These are phyloP conservation scores for Nerophis ophidion DNA, from an alignment of 2,113 vertebrate genomes.

Conservation along the genomic window DNA sequence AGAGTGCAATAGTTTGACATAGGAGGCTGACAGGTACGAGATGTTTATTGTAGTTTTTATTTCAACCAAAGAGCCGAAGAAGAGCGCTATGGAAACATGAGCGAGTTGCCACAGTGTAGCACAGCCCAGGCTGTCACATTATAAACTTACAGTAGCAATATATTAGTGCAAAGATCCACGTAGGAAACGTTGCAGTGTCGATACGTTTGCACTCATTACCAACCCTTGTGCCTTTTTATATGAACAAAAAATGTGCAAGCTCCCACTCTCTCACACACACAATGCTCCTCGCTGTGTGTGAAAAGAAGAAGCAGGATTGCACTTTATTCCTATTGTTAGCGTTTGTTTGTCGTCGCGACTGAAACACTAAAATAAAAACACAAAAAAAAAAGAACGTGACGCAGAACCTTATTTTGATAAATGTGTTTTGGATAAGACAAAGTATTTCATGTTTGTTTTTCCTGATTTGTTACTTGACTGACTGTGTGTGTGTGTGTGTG, in stretches of 20 bases:
- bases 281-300: slow-evolving; percentile 33
- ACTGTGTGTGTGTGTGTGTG: slow-evolving; percentile 33
- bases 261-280: slow-evolving; percentile 9
- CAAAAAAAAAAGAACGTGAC: slow-evolving; percentile 29
- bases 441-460: slow-evolving; percentile 46
- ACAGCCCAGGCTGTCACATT: slow-evolving; percentile 24
- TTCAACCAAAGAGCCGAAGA: no score
- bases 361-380: slow-evolving; percentile 66
- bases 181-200: slow-evolving; percentile 56
- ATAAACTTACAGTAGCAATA: background rate
- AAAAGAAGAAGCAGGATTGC: slow-evolving; percentile 54
- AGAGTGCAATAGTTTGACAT: no score
- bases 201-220: slow-evolving; percentile 53
- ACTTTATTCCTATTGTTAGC: slow-evolving; percentile 66
- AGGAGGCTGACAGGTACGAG: no score
- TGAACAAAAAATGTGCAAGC: slow-evolving; percentile 55
- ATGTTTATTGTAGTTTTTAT: no score
- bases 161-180: slow-evolving; percentile 3
- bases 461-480: slow-evolving; percentile 60
- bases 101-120: slow-evolving; percentile 21
- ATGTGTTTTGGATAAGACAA: slow-evolving; percentile 46
- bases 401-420: slow-evolving; percentile 52
- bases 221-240: slow-evolving; percentile 72
- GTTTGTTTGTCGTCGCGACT: slow-evolving; percentile 34
- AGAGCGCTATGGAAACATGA: no score